Conservation (phyloP, 1,140 invertebrate genomes). For the Euwallacea similis region DNA sequence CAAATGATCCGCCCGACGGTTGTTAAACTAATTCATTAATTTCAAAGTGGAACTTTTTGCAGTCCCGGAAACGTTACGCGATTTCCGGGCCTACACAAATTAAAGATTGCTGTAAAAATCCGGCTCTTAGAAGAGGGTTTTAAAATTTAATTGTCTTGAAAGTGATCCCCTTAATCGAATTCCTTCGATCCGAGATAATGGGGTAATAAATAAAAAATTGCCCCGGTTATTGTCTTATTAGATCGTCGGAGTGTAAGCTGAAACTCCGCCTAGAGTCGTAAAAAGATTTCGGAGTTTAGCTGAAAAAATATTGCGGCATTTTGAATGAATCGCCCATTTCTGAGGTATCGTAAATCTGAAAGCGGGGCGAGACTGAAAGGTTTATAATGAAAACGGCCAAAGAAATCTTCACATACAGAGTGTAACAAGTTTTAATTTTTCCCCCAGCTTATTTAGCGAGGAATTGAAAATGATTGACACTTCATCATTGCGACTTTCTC, state of each 20-base stretch:
- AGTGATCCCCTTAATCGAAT: constrained; percentile 12
- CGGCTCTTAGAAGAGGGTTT: not conserved
- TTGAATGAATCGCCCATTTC: no score
- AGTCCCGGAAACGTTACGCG: not conserved
- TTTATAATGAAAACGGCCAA: no score
- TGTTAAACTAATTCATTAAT: constrained; percentile 17
- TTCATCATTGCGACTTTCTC: no score
- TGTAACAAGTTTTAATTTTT: no score
- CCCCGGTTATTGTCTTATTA: not conserved
- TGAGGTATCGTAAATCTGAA: no score
- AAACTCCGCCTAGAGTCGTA: not conserved
- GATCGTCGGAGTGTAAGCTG: not conserved
- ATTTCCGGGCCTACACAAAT: not conserved
- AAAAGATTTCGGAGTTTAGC: no score
- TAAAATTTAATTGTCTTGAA: constrained; percentile 15
- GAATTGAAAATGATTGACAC: no score
- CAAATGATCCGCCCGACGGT: constrained; percentile 7
- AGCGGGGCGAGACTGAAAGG: no score
- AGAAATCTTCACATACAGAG: no score
- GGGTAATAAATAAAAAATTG: constrained; percentile 6
- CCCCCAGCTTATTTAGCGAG: no score
- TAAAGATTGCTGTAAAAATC: constrained; percentile 11
- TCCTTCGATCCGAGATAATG: constrained; percentile 8
- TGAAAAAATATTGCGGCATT: no score
- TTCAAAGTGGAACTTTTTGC: constrained; percentile 5